phyloP scores from a whole-genome alignment of 2,113 vertebrate species.

The Neodontobutis hainanensis region DNA sequence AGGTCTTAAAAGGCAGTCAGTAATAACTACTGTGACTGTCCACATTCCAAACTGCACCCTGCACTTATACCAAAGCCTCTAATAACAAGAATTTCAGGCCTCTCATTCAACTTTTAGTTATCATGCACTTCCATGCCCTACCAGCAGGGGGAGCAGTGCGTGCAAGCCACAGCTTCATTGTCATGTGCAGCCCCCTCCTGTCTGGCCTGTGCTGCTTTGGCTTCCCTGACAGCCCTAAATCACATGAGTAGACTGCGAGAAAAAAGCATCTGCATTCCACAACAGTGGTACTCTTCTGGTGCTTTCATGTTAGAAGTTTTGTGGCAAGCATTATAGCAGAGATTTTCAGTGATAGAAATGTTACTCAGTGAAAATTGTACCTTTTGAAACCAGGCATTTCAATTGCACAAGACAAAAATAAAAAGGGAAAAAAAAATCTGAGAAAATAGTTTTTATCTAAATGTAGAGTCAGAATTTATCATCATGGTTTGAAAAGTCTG shows the following conservation, averaged over 20 bases:
- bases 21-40: too few species aligned
- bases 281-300: constrained; percentile 33
- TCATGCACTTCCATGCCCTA: constrained; percentile 35
- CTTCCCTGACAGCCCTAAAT: constrained; percentile 66
- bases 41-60: too few species aligned
- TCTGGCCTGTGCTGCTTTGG: constrained; percentile 46
- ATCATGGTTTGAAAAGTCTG: too few species aligned
- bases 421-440: neutral
- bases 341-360: constrained; percentile 8
- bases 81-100: neutral
- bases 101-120: neutral
- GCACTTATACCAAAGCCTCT: neutral
- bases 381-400: constrained; percentile 1
- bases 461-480: too few species aligned
- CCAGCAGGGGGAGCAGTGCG: constrained; percentile 77
- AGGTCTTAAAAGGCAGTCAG: too few species aligned
- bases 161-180: constrained; percentile 57
- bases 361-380: neutral
- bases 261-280: constrained; percentile 64
- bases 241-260: constrained; percentile 57
- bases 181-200: constrained; percentile 59
- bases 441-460: too few species aligned
- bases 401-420: neutral
- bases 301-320: constrained; percentile 38
- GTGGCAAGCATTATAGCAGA: constrained; percentile 29